Evolutionary conservation across 2,113 vertebrate species (phyloP), one percentile per base, ranked within the genome.

Genomic region (Hydropotes inermis): DNA sequence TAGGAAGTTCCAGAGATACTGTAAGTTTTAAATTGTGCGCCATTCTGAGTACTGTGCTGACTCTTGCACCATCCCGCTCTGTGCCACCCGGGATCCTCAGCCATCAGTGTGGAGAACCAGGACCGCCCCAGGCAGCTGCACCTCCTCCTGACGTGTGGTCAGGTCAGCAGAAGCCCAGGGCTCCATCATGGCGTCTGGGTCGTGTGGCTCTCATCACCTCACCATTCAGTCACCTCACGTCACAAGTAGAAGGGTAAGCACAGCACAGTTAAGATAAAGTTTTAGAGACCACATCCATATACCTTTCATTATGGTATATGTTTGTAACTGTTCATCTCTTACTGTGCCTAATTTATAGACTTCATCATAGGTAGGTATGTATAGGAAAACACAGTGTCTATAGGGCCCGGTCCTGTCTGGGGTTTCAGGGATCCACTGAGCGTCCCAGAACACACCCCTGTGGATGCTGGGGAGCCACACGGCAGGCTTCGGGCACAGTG

Each of bases 401-500:
- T 21, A 15, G 33, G 52, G 52, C 81, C 21, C 1, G 2, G 81
- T 25, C 13, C 81, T n/a, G 50, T 13, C 50, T 50, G 79, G 19
- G 19, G 50, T 83, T 36, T 83, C 79, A 54, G 79, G 78, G 50
- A 8, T 14, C 33, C 79, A 14, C 1, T 25, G 33, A n/a, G 81
- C 16, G 45, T 33, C 52, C 55, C 50, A 21, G 81, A 36, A 83
- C 50, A 25, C 6, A 21, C 33, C 21, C 81, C 30, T 33, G 2
- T 15, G 81, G 50, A 25, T 55, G 50, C 36, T 12, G 7, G 50
- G 81, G 19, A 25, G 52, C 33, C 0, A 0, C 9, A 13, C 5
- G 0, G 47, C 47, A 60, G 39, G 4, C 21, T 30, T 19, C 2
- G 14, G 64, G 52, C 15, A 5, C 0, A 1, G 11, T 17, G 7